Evolutionary conservation across 2,797 vertebrate genomes (phyloP).

Genomic region (Pipistrellus pygmaeus): DNA sequence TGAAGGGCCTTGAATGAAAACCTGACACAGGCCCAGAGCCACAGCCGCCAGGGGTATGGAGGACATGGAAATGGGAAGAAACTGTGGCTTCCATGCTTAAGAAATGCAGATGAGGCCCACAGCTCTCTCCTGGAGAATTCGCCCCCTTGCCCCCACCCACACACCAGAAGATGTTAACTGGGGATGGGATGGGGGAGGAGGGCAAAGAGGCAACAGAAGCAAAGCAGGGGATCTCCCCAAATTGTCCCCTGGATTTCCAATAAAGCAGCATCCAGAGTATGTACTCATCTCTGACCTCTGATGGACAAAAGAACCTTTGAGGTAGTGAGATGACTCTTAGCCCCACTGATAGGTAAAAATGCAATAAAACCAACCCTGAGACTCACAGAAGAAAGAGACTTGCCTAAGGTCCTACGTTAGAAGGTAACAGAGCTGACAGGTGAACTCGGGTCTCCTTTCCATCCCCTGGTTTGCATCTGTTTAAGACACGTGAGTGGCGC

Average conservation of each 20-base stretch:
- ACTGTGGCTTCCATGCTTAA: neutral
- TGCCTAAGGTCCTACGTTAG: neutral
- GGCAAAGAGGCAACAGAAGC: slow-evolving; percentile 85
- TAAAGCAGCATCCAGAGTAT: neutral
- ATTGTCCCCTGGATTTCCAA: neutral
- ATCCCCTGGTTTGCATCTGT: slow-evolving; percentile 92
- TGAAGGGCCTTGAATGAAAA: neutral
- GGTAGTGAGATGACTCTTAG: neutral
- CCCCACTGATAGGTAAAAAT: neutral
- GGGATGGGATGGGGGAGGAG: neutral
- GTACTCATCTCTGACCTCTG: neutral
- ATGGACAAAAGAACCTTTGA: neutral
- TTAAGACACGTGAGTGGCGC: slow-evolving; percentile 75
- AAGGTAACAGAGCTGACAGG: neutral
- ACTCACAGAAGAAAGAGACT: neutral
- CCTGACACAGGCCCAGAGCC: neutral
- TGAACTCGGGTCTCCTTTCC: neutral
- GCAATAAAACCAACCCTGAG: neutral
- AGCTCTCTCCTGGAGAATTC: neutral
- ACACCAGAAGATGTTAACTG: neutral
- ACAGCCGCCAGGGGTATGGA: neutral
- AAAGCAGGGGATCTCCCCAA: slow-evolving; percentile 90
- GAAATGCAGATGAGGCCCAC: neutral
- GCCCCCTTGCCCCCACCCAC: too few species aligned
- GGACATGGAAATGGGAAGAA: neutral